Evolutionary conservation across 2,797 vertebrate species (phyloP), one percentile per base, ranked within the genome.

Genomic region (Spheniscus humboldti): DNA sequence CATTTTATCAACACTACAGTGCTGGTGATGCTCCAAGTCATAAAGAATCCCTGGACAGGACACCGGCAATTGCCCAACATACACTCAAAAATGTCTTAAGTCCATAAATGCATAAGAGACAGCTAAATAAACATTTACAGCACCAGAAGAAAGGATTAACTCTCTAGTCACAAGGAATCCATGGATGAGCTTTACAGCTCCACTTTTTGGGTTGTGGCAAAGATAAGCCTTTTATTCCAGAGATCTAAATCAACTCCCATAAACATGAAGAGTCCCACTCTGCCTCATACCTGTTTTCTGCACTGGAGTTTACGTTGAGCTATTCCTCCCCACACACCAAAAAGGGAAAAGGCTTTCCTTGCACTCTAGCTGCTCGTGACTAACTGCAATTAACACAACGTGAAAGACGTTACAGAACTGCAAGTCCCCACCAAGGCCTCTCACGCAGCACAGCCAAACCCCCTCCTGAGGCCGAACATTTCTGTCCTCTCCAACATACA

Each of bases 1-100:
- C 13, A 1, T 73, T 50, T 81, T 63, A 90, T 66, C 74, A 74
- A 47, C 55, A 50, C 55, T 76, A 31, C 69, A 72, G 50, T 45
- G 56, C 91, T 69, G 53, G 33, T 52, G 83, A 82, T 82, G 84
- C 88, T 96, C 92, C 92, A 92, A 96, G 85, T 31, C 93, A 84
- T 57, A 68, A 86, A 74, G 56, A 41, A 81, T 24, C 41, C 77
- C 53, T 5, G 12, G 33, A 56, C 28, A n/a, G 45, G 76, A 85
- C 64, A 82, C 31, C 6, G 0, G 83, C 77, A 82, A 37, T 12
- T 68, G 24, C 62, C 81, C 82, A 73, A 47, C 53, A 50, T 2
- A 52, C 23, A 74, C 57, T 69, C 52, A 13, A 43, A 59, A 74
- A 33, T 0, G 3, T 60, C 35, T 90, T 52, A 92, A 66, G 75